These are phyloP conservation scores for Coendou prehensilis DNA, from an alignment of 2,797 vertebrate genomes.

Conservation along the genomic window DNA sequence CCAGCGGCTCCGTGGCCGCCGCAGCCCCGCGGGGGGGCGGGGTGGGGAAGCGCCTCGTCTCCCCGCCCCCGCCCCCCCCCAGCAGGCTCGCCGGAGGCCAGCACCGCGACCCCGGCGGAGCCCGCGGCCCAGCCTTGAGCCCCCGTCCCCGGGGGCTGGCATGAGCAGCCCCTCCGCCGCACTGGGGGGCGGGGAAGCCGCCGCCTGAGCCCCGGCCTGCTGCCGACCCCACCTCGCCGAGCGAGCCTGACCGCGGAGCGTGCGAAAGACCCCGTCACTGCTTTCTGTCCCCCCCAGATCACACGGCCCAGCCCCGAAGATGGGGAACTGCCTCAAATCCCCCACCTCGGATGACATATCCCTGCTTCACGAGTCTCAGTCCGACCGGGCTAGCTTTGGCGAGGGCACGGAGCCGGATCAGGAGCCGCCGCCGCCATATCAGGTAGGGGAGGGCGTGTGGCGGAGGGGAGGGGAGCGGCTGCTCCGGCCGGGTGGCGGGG, in stretches of 20 bases:
- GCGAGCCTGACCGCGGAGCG: slow-evolving; percentile 66
- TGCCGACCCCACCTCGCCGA: slow-evolving; percentile 66
- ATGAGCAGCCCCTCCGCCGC: slow-evolving; percentile 76
- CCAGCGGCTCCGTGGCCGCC: slow-evolving; percentile 80
- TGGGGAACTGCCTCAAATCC: slow-evolving; percentile 99
- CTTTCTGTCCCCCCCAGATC: slow-evolving; percentile 72
- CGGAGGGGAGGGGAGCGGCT: neutral
- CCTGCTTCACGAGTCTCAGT: slow-evolving; percentile 97
- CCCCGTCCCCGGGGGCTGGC: slow-evolving; percentile 72
- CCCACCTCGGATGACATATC: slow-evolving; percentile 99
- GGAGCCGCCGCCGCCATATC: slow-evolving; percentile 98
- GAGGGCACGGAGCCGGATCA: slow-evolving; percentile 96
- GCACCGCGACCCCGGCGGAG: slow-evolving; percentile 67
- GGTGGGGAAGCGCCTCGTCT: slow-evolving; percentile 80
- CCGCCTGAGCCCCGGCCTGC: slow-evolving; percentile 74
- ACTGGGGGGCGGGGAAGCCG: slow-evolving; percentile 72
- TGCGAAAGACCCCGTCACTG: slow-evolving; percentile 66
- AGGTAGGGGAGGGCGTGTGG: slow-evolving; percentile 90
- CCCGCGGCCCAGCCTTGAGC: slow-evolving; percentile 71
- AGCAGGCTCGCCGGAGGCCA: slow-evolving; percentile 32
- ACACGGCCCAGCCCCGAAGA: slow-evolving; percentile 86
- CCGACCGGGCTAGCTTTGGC: slow-evolving; percentile 97
- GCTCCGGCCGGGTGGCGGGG: neutral
- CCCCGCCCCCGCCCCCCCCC: slow-evolving; percentile 75
- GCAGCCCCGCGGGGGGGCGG: slow-evolving; percentile 84